Evolutionary conservation across 2,113 vertebrate genomes (phyloP).

Genomic region (Pycnonotus jocosus): DNA sequence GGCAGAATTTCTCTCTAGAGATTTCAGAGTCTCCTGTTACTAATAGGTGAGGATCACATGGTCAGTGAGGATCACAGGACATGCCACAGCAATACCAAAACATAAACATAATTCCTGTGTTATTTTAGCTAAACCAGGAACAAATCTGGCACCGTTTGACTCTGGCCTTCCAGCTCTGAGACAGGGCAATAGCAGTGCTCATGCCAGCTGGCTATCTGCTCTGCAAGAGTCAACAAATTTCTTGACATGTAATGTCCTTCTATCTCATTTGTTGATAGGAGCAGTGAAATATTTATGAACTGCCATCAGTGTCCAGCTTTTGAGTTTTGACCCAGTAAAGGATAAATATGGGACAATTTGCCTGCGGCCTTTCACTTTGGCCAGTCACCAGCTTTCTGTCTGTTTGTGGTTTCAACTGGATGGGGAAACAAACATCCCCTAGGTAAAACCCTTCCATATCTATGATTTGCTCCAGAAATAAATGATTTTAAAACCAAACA

Average conservation of each 20-base stretch:
- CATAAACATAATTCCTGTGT: not conserved
- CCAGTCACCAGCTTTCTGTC: slow-evolving; percentile 67
- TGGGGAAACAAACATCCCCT: slow-evolving; percentile 54
- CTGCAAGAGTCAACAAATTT: slow-evolving; percentile 59
- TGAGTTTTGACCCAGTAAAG: slow-evolving; percentile 17
- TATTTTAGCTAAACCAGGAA: slow-evolving; percentile 27
- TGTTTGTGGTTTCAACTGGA: slow-evolving; percentile 66
- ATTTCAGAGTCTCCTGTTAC: not conserved
- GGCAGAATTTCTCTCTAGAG: not conserved
- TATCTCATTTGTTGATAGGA: slow-evolving; percentile 49
- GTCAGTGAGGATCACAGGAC: not conserved
- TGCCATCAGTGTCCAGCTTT: slow-evolving; percentile 5
- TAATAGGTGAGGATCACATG: not conserved
- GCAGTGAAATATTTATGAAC: slow-evolving; percentile 33
- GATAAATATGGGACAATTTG: slow-evolving; percentile 50
- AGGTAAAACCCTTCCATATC: slow-evolving; percentile 68
- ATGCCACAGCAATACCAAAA: not conserved
- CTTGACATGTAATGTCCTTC: slow-evolving; percentile 40
- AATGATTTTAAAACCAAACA: slow-evolving; percentile 63
- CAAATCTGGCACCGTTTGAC: slow-evolving; percentile 16
- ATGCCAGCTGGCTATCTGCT: slow-evolving; percentile 50
- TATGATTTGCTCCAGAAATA: slow-evolving; percentile 71
- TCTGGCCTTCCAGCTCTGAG: slow-evolving; percentile 40
- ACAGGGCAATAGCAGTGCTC: not conserved
- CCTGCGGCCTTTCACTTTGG: slow-evolving; percentile 62